phyloP scores from a whole-genome alignment of 2,888 invertebrate genomes.

The Belgica antarctica region DNA sequence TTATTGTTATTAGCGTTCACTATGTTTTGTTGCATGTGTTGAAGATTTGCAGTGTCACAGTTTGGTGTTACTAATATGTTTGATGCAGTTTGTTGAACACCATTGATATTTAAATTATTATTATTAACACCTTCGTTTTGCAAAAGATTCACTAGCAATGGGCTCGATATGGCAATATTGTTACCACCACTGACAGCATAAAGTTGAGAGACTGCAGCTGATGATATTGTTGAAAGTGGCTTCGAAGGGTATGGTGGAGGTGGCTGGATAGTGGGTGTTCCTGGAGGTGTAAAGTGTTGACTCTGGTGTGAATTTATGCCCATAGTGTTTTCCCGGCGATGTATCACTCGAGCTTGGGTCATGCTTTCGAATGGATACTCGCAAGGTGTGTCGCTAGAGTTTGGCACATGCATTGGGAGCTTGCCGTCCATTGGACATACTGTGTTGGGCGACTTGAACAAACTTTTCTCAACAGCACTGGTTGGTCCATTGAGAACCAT shows the following conservation, averaged over 20 bases:
- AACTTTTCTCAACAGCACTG: not conserved
- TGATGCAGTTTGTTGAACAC: conserved; percentile 48
- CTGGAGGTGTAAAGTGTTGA: conserved; percentile 38
- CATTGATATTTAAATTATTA: conserved; percentile 26
- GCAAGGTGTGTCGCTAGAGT: conserved; percentile 59
- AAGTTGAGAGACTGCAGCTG: conserved; percentile 45
- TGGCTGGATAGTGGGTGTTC: conserved; percentile 49
- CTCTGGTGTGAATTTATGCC: conserved; percentile 49
- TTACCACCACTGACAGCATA: conserved; percentile 49
- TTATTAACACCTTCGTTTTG: conserved; percentile 70
- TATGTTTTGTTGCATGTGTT: conserved; percentile 49
- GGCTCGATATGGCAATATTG: conserved; percentile 78
- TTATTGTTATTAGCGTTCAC: conserved; percentile 32
- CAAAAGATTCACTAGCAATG: conserved; percentile 83
- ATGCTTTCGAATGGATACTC: conserved; percentile 87
- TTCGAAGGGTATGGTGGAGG: conserved; percentile 53
- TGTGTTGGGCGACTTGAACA: conserved; percentile 79
- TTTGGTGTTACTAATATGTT: conserved; percentile 47
- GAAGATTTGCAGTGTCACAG: conserved; percentile 48
- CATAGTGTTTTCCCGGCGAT: conserved; percentile 66
- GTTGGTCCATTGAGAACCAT: not conserved
- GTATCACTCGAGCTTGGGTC: conserved; percentile 85
- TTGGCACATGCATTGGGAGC: conserved; percentile 57
- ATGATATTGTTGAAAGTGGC: conserved; percentile 30
- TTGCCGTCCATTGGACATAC: conserved; percentile 82